phyloP scores from a whole-genome alignment of 2,888 invertebrate genomes.

The Oligia strigilis region DNA sequence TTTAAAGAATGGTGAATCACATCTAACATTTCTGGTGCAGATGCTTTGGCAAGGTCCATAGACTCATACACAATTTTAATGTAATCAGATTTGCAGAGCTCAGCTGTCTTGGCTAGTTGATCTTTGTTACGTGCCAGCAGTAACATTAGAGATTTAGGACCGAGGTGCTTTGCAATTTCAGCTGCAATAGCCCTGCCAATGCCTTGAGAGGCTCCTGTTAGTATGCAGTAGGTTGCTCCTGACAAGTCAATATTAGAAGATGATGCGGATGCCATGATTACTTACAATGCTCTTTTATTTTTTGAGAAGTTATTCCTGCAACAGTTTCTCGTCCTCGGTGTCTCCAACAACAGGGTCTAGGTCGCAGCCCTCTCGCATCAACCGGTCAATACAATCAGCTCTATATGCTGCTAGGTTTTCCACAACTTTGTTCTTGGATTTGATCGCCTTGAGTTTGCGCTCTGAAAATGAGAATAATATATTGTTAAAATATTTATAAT shows the following conservation, averaged over 20 bases:
- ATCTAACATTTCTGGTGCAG: constrained; percentile 84
- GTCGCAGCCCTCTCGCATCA: constrained; percentile 89
- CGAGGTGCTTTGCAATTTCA: constrained; percentile 92
- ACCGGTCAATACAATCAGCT: constrained; percentile 91
- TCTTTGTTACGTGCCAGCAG: constrained; percentile 93
- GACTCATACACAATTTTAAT: constrained; percentile 89
- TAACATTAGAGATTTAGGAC: constrained; percentile 93
- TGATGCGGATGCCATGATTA: constrained; percentile 85
- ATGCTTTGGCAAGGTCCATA: constrained; percentile 91
- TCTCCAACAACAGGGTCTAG: constrained; percentile 88
- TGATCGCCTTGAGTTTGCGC: constrained; percentile 83
- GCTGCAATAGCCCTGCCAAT: constrained; percentile 95
- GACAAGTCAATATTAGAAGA: constrained; percentile 88
- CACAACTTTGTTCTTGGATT: constrained; percentile 89
- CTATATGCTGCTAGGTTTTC: constrained; percentile 90
- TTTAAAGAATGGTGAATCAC: constrained; percentile 86
- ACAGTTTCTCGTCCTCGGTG: constrained; percentile 84
- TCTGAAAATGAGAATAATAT: constrained; percentile 73
- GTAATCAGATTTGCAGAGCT: constrained; percentile 85
- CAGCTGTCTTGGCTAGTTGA: constrained; percentile 92
- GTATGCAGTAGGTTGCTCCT: constrained; percentile 91
- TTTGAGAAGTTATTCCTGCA: constrained; percentile 79
- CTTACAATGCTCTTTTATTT: constrained; percentile 78
- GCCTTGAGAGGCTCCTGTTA: constrained; percentile 97
- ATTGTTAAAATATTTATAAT: constrained; percentile 1